These are phyloP conservation scores for Eristalis arbustorum DNA, from an alignment of 2,888 invertebrate species.

Conservation along the genomic window DNA sequence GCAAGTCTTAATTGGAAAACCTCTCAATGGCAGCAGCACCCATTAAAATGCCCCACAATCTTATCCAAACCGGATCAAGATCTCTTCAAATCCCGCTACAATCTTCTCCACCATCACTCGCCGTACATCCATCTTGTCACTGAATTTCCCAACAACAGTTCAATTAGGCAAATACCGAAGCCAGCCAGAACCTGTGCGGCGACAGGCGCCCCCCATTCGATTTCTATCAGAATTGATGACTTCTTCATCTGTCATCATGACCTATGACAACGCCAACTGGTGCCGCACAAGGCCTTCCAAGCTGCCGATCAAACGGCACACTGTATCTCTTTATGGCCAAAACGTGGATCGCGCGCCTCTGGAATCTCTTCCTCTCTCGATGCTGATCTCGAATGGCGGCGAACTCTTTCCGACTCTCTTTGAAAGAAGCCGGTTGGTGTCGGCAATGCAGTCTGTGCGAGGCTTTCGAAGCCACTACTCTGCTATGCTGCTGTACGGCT, in stretches of 20 bases:
- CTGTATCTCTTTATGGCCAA: conserved; percentile 34
- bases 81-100: neutral
- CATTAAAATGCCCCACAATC: conserved; percentile 45
- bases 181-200: neutral
- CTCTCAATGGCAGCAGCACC: conserved; percentile 33
- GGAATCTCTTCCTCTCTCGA: neutral
- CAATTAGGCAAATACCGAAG: conserved; percentile 56
- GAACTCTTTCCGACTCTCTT: conserved; percentile 4
- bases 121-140: conserved; percentile 27
- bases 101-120: neutral
- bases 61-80: conserved; percentile 25
- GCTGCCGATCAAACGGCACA: neutral
- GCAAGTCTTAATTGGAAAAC: neutral
- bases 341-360: conserved; percentile 14
- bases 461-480: conserved; percentile 1
- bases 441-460: conserved; percentile 32
- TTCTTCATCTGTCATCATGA: conserved; percentile 61
- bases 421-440: conserved; percentile 35
- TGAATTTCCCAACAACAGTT: conserved; percentile 60
- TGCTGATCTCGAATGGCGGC: neutral
- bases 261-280: conserved; percentile 65
- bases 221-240: conserved; percentile 59
- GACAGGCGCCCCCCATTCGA: conserved; percentile 34
- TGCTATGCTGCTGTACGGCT: conserved; percentile 36
- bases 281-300: neutral